Percentiles rank a stretch among this genome's conserved stretches.
These are phyloP conservation scores for Cossypha caffra DNA, from an alignment of 2,797 vertebrate genomes.

Conservation along the genomic window DNA sequence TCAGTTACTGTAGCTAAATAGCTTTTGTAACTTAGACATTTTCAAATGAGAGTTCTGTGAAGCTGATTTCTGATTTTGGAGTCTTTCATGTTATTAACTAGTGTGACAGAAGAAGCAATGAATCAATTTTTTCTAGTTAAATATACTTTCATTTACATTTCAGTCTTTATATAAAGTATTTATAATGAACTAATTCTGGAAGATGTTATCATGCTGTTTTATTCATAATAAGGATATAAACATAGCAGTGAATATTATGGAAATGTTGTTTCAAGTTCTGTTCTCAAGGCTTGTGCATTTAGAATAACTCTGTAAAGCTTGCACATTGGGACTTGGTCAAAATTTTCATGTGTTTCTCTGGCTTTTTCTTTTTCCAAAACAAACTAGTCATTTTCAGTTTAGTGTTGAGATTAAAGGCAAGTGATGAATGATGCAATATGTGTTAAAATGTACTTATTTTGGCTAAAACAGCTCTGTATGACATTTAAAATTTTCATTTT, in stretches of 20 bases:
- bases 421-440: background rate
- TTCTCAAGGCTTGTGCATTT: background rate
- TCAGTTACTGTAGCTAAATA: background rate
- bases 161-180: background rate
- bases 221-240: background rate
- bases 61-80: background rate
- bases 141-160: background rate
- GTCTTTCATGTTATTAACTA: background rate
- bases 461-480: background rate
- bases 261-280: background rate
- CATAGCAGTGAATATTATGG: background rate
- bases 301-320: background rate
- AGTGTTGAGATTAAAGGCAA: background rate
- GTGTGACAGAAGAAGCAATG: background rate
- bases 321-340: background rate
- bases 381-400: background rate
- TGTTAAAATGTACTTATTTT: background rate
- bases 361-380: background rate
- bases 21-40: background rate
- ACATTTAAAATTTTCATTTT: background rate
- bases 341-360: background rate
- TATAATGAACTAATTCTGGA: background rate
- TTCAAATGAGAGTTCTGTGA: background rate
- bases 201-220: conserved; percentile 3
- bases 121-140: conserved; percentile 20